Base-by-base conservation (phyloP, 2,113 vertebrate genomes). In the Corythornis vintsioides region DNA sequence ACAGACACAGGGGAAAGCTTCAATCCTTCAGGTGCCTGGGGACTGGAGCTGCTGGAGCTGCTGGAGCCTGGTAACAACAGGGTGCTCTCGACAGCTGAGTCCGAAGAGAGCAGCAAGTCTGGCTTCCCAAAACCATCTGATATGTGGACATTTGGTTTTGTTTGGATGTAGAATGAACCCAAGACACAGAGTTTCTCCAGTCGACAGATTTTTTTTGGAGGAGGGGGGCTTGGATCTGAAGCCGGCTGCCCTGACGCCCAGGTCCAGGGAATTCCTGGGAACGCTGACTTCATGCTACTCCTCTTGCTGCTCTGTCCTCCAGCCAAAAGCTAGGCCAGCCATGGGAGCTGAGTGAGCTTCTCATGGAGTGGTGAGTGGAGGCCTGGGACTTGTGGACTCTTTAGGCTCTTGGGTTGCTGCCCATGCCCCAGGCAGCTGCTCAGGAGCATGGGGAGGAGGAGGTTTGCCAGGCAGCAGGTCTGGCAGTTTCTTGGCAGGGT, bases 201-300 rank as follows among this genome's bases (percentile, higher is more conserved):
- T 25, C 1, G 4, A 82, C 24, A 35, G 63, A 60, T 15, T 48
- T 43, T 53, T 88, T 33, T 21, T 5, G 5, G 35, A 63, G 45
- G 47, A 5, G 24, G 35, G 48, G 66, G 5, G n/a, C 70, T 80
- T 91, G 93, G 74, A 89, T 93, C 55, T 0, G 0, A 57, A 72
- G 40, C 40, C 0, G 4, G 28, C 79, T 85, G 75, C 75, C 88
- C 79, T 66, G 72, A 73, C 21, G 0, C 81, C 74, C 91, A 89
- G 75, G 82, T 45, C 50, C 91, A 85, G 95, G 95, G 93, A 96
- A 95, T 95, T 95, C 95, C 94, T 95, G 90, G 91, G 95, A 95
- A 86, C 0, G 40, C 83, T 93, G 95, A 94, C 90, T 95, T 95
- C 92, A 92, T 0, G 60, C 93, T 95, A 92, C 93, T 95, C 52